phyloP scores from a whole-genome alignment of 2,797 vertebrate species.

The Lindbergichthys nudifrons region DNA sequence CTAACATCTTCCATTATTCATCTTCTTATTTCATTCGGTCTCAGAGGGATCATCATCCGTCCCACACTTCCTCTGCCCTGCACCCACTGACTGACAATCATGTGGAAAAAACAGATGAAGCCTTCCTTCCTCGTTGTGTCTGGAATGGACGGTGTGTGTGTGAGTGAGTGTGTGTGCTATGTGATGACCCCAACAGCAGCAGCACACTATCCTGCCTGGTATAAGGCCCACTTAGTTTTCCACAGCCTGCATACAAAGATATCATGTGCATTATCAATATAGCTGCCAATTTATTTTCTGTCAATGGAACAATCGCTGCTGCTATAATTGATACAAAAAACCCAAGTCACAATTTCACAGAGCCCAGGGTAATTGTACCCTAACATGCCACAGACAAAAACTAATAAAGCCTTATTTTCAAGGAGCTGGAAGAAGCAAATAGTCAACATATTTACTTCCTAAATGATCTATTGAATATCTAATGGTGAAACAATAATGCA shows the following conservation, averaged over 20 bases:
- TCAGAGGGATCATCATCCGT: constrained; percentile 60
- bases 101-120: constrained; percentile 61
- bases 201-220: constrained; percentile 18
- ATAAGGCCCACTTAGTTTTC: constrained; percentile 12
- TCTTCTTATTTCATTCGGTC: constrained; percentile 60
- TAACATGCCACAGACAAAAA: not conserved
- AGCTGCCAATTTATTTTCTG: not conserved
- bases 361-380: not conserved
- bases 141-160: constrained; percentile 21
- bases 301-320: not conserved
- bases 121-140: constrained; percentile 57
- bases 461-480: not conserved
- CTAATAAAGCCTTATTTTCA: not conserved
- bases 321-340: not conserved
- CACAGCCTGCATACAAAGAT: constrained; percentile 9
- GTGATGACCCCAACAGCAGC: constrained; percentile 46
- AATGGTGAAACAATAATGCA: not conserved
- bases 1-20: constrained; percentile 61
- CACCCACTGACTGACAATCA: constrained; percentile 56
- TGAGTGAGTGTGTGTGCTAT: not conserved
- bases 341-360: not conserved
- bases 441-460: not conserved
- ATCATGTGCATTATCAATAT: not conserved
- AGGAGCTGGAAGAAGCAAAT: not conserved
- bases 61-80: constrained; percentile 58